Evolutionary conservation across 2,797 vertebrate species (phyloP), one percentile per base, ranked within the genome.

Genomic region (Gymnodraco acuticeps): DNA sequence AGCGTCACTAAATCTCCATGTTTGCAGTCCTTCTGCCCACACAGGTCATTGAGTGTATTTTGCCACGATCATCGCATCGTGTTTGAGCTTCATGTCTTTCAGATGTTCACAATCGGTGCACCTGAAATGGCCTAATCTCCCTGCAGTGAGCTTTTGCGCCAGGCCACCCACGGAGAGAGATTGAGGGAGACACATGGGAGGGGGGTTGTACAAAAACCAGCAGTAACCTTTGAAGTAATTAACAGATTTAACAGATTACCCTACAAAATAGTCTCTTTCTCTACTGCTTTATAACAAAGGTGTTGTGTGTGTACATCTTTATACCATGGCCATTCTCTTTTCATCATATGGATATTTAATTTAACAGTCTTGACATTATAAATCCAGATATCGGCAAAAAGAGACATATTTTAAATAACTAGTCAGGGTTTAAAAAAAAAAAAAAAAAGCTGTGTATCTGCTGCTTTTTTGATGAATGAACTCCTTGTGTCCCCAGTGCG

Each of bases 151-250:
- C 66, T 67, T 64, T 80, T 70, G 66, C 58, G 23, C 56, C 47
- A 81, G 91, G 74, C 92, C 93, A 93, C 92, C 87, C 89, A 94
- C 70, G 59, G 75, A 81, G 79, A 52, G 61, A n/a, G 58, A 74
- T 31, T 23, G 53, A 66, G 61, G 47, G 61, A 45, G 67, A 73
- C 51, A 70, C 58, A 70, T 66, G 56, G 70, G 64, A 60, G 64
- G 64, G 68, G 66, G 59, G 43, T 66, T 77, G 59, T 46, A 60
- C 47, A 77, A 74, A 84, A 86, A 82, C 2, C 41, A 75, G 50
- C 64, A 68, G 64, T 58, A 85, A 84, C 82, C 61, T 80, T 74
- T 90, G 78, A 88, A 83, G 67, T 83, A 81, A 85, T 91, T 82
- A 88, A 82, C 71, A 78, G 82, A 89, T 87, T 85, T 77, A 83